Base-by-base conservation (phyloP, 30 jellyfish, hydroid and myxozoan species). In the Aurelia sp. region DNA sequence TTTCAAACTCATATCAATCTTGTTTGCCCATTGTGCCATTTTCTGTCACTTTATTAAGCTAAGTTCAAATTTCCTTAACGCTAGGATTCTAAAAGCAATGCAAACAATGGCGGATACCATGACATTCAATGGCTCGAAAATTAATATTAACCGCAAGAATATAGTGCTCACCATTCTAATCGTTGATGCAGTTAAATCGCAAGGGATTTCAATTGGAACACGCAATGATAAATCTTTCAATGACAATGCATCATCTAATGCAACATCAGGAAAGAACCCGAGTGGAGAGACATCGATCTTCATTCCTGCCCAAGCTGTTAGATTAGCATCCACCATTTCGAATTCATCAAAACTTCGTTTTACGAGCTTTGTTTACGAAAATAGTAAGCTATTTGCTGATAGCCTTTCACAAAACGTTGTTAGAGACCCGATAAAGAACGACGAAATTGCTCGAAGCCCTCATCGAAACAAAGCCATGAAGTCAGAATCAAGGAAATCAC, bases 351-450 rank as follows among this genome's bases (percentile, higher is more conserved):
- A 33, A 23, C 62, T 75, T 41, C 86, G 86, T 31, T 12, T 75
- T n/a, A 53, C 86, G 3, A 75, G 86, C 51, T 59, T 75, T 37
- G 62, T 51, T 57, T 75, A 19, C 37, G 48, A 59, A 17, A 75
- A 75, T 27, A 30, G 71, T 13, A 75, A 55, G 55, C 70, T 75
- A 6, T 75, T 75, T 27, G 6, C 35, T 40, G 3, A 44, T 0
- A 57, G 52, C 37, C 55, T 44, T 44, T 44, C 55, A 44, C 50
- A 37, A 37, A 44, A 44, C 0, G 8, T 44, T 6, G 3, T 7
- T 2, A 44, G 3, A 7, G 8, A 44, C 0, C 15, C 16, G 13
- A 9, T 0, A 44, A 9, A 44, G 55, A 9, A 44, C 55, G 55
- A 44, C 8, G 15, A 44, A 12, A 44, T 44, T 13, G 55, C 55